A percentile compares a stretch with the other conserved stretches of the same genome.
Evolutionary conservation across 2,797 vertebrate species (phyloP).

Genomic region (Labeo calbasu): DNA sequence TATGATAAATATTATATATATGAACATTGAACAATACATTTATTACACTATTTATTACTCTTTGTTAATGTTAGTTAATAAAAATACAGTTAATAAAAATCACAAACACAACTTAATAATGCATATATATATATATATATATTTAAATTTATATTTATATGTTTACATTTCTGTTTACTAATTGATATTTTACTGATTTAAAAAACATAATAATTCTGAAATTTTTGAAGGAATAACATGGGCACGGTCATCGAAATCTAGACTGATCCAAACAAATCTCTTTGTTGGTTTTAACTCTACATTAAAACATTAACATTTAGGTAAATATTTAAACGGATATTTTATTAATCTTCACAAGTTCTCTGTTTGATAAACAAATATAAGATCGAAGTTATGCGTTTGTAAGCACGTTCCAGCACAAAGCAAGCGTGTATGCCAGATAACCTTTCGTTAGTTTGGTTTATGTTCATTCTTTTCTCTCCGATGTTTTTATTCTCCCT

Average conservation of each 20-base stretch:
- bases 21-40: not conserved
- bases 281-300: not conserved
- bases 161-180: not conserved
- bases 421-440: not conserved
- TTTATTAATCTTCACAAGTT: conserved; percentile 48
- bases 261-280: not conserved
- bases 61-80: no score
- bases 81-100: no score
- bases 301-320: not conserved
- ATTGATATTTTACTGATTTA: not conserved
- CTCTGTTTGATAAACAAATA: conserved; percentile 30
- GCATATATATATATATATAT: no score
- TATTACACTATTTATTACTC: no score
- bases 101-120: no score
- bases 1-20: not conserved
- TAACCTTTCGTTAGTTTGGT: not conserved
- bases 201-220: not conserved
- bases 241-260: not conserved
- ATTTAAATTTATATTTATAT: no score
- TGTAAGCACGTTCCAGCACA: not conserved
- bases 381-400: not conserved
- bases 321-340: conserved; percentile 53
- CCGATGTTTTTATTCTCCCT: not conserved
- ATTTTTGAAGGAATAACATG: not conserved
- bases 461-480: not conserved